A percentile compares a stretch with the other conserved stretches of the same genome.
phyloP scores from a whole-genome alignment of 2,113 vertebrate genomes.

The Rousettus leschenaultii region DNA sequence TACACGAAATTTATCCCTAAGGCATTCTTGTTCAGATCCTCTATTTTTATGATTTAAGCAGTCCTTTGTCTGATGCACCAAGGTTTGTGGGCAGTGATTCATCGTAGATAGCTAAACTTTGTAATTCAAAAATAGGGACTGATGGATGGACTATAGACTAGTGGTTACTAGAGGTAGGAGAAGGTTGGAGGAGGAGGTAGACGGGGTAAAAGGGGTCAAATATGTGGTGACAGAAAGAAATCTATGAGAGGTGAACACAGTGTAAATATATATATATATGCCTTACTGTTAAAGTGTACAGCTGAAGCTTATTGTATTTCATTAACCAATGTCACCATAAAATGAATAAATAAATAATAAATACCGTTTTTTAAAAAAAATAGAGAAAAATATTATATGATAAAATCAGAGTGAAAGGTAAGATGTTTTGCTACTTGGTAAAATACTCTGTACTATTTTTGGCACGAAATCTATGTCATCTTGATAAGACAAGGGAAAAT shows the following conservation, averaged over 20 bases:
- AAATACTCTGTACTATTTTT: background rate
- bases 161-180: no score
- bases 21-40: background rate
- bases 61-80: background rate
- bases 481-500: background rate
- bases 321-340: no score
- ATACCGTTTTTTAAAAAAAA: no score
- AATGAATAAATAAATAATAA: no score
- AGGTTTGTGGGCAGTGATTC: background rate
- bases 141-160: no score
- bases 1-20: background rate
- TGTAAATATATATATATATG: no score
- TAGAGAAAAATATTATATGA: background rate
- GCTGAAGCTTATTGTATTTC: no score
- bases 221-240: no score
- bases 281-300: no score
- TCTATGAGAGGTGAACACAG: no score
- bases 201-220: no score
- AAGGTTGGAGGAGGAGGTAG: no score
- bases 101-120: background rate
- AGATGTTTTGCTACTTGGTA: background rate
- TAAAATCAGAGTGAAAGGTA: background rate
- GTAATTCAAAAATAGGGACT: background rate
- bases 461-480: background rate
- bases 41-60: background rate